Conservation (phyloP, 2,797 vertebrate species). For the Labroides dimidiatus region DNA sequence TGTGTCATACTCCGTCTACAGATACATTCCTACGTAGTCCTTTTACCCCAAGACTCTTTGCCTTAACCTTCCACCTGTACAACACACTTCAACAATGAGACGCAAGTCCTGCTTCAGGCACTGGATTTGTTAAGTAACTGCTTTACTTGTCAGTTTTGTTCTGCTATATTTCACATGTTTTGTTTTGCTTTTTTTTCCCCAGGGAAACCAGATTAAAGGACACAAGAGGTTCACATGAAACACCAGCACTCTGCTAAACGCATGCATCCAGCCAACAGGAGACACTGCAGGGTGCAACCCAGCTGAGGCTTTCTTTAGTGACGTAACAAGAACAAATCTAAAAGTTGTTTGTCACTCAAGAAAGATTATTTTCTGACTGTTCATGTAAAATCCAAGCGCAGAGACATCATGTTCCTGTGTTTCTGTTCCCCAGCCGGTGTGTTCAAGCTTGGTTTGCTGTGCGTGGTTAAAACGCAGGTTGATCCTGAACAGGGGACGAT, state of each 20-base stretch:
- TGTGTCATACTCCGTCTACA: no score
- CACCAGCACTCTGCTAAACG: slow-evolving; percentile 31
- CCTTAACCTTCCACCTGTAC: no score
- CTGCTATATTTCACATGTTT: not conserved
- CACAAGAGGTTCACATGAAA: slow-evolving; percentile 2
- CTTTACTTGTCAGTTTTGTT: not conserved
- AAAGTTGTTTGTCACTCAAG: slow-evolving; percentile 1
- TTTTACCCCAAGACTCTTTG: no score
- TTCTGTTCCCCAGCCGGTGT: slow-evolving; percentile 1
- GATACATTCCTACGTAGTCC: no score
- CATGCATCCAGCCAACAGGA: slow-evolving; percentile 27
- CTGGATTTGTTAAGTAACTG: not conserved
- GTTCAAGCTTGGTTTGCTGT: slow-evolving; percentile 15
- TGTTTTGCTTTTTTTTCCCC: slow-evolving; percentile 6
- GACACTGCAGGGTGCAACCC: slow-evolving; percentile 13
- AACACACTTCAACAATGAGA: not conserved
- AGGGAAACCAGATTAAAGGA: slow-evolving; percentile 1
- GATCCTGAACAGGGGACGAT: slow-evolving; percentile 27
- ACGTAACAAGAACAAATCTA: slow-evolving; percentile 3
- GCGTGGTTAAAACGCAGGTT: slow-evolving; percentile 14
- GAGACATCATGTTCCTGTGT: slow-evolving; percentile 18
- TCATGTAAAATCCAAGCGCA: slow-evolving; percentile 9
- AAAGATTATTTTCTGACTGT: slow-evolving; percentile 22
- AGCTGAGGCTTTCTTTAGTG: not conserved
- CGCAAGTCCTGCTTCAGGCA: not conserved